phyloP scores from a whole-genome alignment of 2,888 invertebrate species.

The Aleiodes alternator region DNA sequence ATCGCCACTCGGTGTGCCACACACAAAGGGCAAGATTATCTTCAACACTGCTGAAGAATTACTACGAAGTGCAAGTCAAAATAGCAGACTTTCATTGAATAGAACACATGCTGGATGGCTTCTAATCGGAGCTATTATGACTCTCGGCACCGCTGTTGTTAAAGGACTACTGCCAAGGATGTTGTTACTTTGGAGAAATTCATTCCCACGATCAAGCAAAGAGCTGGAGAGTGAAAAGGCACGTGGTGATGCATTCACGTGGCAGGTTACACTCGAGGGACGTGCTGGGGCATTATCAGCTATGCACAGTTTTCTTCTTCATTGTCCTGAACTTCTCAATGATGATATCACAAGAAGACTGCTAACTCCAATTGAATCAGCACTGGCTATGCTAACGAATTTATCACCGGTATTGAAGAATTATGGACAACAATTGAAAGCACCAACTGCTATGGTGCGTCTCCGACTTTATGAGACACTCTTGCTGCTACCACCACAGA shows the following conservation, averaged over 20 bases:
- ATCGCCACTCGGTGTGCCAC: conserved; percentile 95
- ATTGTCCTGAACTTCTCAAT: conserved; percentile 93
- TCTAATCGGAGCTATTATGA: conserved; percentile 97
- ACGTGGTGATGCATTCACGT: conserved; percentile 98
- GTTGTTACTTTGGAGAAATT: conserved; percentile 97
- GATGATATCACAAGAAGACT: conserved; percentile 94
- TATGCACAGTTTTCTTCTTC: conserved; percentile 93
- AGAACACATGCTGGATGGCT: conserved; percentile 99
- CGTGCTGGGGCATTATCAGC: conserved; percentile 97
- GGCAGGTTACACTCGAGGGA: conserved; percentile 98
- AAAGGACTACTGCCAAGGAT: conserved; percentile 94
- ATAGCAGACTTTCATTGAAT: conserved; percentile 94
- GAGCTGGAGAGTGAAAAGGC: conserved; percentile 98
- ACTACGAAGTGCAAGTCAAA: conserved; percentile 96
- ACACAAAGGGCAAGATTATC: conserved; percentile 95
- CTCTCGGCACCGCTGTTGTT: conserved; percentile 94
- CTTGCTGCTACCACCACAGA: conserved; percentile 85
- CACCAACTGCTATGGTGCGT: conserved; percentile 94
- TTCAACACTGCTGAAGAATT: conserved; percentile 98
- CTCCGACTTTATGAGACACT: conserved; percentile 94
- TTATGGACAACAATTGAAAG: conserved; percentile 94
- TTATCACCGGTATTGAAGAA: conserved; percentile 89
- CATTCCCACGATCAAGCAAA: conserved; percentile 96
- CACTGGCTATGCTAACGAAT: conserved; percentile 94
- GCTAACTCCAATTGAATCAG: conserved; percentile 94